phyloP scores from a whole-genome alignment of 2,888 invertebrate species.

The Hirtodrosophila confusa region DNA sequence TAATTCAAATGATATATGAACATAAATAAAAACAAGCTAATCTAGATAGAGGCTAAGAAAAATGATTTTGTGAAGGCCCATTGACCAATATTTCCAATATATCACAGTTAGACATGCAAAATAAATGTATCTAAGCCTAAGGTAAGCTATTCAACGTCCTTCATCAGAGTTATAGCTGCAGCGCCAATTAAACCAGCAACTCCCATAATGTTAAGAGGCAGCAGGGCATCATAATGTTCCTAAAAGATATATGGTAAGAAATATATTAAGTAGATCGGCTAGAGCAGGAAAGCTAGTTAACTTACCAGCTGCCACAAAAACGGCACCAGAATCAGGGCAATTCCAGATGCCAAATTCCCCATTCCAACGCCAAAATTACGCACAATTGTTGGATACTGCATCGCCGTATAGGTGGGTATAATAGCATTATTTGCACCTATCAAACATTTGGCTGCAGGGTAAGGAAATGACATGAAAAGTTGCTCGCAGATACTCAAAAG shows the following conservation, averaged over 20 bases:
- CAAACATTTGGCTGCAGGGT: slow-evolving; percentile 87
- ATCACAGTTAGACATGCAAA: slow-evolving; percentile 64
- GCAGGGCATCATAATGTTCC: slow-evolving; percentile 84
- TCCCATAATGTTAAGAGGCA: slow-evolving; percentile 86
- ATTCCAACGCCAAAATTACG: slow-evolving; percentile 89
- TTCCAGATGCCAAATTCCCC: slow-evolving; percentile 90
- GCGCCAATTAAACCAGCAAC: slow-evolving; percentile 85
- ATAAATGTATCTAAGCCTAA: slow-evolving; percentile 11
- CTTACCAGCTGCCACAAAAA: slow-evolving; percentile 91
- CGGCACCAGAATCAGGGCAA: slow-evolving; percentile 91
- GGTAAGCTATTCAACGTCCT: slow-evolving; percentile 72
- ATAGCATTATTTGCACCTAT: slow-evolving; percentile 92
- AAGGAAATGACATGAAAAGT: slow-evolving; percentile 6
- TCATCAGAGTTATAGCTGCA: slow-evolving; percentile 85
- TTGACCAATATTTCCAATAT: slow-evolving; percentile 59
- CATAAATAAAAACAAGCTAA: slow-evolving; percentile 33
- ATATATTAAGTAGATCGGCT: background rate
- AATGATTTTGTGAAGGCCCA: slow-evolving; percentile 47
- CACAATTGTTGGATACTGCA: slow-evolving; percentile 89
- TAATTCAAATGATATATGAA: slow-evolving; percentile 35
- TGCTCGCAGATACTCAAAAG: background rate
- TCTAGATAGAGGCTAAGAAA: slow-evolving; percentile 27
- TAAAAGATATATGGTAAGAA: slow-evolving; percentile 53
- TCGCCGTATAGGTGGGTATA: slow-evolving; percentile 90
- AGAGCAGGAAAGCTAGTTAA: background rate